phyloP scores from a whole-genome alignment of 2,113 vertebrate species.

The Cairina moschata region DNA sequence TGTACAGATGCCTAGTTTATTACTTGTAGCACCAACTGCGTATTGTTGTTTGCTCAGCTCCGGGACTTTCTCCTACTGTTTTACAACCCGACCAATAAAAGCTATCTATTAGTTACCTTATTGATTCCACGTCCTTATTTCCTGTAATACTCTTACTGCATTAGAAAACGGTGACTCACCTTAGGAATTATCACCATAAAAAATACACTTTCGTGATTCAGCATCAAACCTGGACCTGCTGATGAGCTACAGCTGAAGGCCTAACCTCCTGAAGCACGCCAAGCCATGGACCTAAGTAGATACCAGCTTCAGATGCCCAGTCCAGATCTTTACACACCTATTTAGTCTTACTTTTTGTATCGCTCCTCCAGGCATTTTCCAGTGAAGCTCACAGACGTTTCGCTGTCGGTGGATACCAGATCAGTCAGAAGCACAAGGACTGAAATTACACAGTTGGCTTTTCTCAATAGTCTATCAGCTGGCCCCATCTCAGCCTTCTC shows the following conservation, averaged over 20 bases:
- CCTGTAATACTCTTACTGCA: background rate
- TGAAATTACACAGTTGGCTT: background rate
- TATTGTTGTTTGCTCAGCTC: background rate
- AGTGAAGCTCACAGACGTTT: background rate
- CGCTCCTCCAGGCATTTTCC: background rate
- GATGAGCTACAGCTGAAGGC: background rate
- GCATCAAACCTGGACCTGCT: background rate
- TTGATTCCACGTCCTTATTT: background rate
- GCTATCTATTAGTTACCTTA: background rate
- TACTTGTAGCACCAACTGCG: background rate
- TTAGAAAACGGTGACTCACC: background rate
- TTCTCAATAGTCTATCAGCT: background rate
- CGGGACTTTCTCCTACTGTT: background rate
- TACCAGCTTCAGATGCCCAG: background rate
- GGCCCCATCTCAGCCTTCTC: background rate
- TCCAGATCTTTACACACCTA: background rate
- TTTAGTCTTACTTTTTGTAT: background rate
- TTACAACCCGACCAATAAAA: background rate
- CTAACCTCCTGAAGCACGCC: background rate
- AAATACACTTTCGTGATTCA: background rate
- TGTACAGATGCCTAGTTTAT: background rate
- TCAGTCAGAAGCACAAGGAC: background rate
- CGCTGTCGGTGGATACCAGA: background rate
- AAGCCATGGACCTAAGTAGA: background rate
- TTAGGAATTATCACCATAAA: background rate